These are phyloP conservation scores for Magallana nippona DNA, from an alignment of 2,888 invertebrate species.

Conservation along the genomic window DNA sequence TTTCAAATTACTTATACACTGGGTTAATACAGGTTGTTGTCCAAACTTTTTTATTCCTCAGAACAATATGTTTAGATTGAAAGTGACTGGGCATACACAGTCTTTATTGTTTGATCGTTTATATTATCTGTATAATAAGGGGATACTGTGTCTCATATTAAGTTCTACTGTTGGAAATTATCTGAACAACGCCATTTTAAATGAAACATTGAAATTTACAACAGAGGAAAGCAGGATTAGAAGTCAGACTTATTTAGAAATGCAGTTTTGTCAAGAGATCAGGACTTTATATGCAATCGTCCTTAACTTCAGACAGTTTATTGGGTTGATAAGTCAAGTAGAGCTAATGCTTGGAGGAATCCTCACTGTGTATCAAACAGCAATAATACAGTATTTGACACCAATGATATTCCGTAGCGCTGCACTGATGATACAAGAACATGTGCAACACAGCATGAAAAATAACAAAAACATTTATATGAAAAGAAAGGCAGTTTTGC, in stretches of 20 bases:
- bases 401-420: background rate
- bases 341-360: background rate
- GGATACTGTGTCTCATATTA: background rate
- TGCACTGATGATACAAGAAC: background rate
- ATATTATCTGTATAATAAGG: background rate
- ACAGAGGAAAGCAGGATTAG: background rate
- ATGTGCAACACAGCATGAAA: too few relatives aligned
- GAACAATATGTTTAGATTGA: slow-evolving; percentile 8
- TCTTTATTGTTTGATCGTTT: background rate
- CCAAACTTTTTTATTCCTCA: slow-evolving; percentile 18
- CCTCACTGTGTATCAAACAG: too few relatives aligned
- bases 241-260: background rate
- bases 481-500: too few relatives aligned
- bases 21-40: background rate
- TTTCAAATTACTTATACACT: background rate
- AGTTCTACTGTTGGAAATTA: background rate
- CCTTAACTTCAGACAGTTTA: background rate
- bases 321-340: background rate
- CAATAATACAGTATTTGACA: background rate
- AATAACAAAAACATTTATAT: background rate
- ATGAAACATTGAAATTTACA: background rate
- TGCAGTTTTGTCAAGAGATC: background rate
- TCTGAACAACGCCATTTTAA: background rate
- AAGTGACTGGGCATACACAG: background rate
- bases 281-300: too few relatives aligned